Evolutionary conservation across 1,140 invertebrate species (phyloP).

Genomic region (Euura saliciscinereae): DNA sequence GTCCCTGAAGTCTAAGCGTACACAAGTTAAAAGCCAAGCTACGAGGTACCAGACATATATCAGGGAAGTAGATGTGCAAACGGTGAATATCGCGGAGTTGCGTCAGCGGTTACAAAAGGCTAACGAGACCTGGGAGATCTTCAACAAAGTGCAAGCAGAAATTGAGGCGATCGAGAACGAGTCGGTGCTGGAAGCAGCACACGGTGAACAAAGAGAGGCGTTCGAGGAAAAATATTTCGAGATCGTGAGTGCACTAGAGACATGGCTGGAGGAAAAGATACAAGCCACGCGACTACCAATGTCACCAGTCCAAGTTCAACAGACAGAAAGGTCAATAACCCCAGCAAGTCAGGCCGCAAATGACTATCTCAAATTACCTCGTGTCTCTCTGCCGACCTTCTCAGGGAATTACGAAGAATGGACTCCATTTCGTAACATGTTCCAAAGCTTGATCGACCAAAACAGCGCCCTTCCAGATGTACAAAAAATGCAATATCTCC

Average conservation of each 20-base stretch:
- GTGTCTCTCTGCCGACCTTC: slow-evolving; percentile 26
- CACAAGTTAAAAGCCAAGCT: neutral
- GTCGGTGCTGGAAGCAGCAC: neutral
- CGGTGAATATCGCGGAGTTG: neutral
- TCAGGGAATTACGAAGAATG: slow-evolving; percentile 28
- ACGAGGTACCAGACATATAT: slow-evolving; percentile 14
- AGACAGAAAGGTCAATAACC: neutral
- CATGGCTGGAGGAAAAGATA: slow-evolving; percentile 13
- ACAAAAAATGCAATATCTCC: slow-evolving; percentile 26
- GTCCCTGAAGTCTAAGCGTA: slow-evolving; percentile 9
- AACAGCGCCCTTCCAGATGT: slow-evolving; percentile 18
- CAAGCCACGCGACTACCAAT: neutral
- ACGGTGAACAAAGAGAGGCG: neutral
- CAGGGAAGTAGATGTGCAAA: neutral
- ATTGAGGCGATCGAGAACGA: slow-evolving; percentile 7
- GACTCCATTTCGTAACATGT: slow-evolving; percentile 27
- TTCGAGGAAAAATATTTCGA: slow-evolving; percentile 12
- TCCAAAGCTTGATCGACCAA: slow-evolving; percentile 22
- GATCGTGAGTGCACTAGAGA: slow-evolving; percentile 3
- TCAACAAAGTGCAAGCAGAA: slow-evolving; percentile 4
- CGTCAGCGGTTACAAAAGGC: slow-evolving; percentile 9
- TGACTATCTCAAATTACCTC: slow-evolving; percentile 21
- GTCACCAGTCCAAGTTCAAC: neutral
- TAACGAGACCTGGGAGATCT: slow-evolving; percentile 8
- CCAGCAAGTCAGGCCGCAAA: neutral